Conservation (phyloP, 2,797 vertebrate species). For the Anguilla pacifica region DNA sequence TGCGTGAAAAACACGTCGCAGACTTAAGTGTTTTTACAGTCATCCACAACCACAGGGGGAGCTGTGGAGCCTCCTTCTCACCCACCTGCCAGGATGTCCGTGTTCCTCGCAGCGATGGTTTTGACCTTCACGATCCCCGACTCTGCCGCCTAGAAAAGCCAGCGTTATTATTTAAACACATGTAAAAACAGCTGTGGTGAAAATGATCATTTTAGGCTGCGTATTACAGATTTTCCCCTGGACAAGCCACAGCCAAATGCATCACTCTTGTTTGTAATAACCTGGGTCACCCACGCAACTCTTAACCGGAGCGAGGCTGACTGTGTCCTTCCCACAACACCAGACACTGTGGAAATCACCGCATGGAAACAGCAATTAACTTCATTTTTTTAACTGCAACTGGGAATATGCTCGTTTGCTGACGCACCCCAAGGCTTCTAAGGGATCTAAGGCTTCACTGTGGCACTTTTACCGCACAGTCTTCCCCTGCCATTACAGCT, state of each 20-base stretch:
- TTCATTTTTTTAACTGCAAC: neutral
- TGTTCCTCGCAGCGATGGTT: constrained; percentile 93
- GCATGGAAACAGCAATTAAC: neutral
- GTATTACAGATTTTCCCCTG: neutral
- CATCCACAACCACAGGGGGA: neutral
- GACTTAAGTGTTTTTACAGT: neutral
- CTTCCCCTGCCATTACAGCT: neutral
- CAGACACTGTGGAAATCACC: neutral
- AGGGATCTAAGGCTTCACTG: too few species aligned
- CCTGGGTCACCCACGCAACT: neutral
- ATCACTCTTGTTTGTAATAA: neutral
- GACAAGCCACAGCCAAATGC: neutral
- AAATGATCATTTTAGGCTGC: neutral
- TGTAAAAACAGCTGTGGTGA: neutral
- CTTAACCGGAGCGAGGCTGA: neutral
- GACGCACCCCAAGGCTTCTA: too few species aligned
- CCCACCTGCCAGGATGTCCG: constrained; percentile 93
- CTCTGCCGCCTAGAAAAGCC: constrained; percentile 86
- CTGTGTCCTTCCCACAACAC: neutral
- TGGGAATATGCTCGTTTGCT: neutral
- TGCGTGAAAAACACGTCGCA: neutral
- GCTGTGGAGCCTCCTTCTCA: constrained; percentile 11
- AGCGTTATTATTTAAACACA: neutral
- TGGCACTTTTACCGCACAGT: neutral
- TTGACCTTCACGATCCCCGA: constrained; percentile 99